Conservation (phyloP, 1,140 invertebrate species). For the Eufriesea mexicana region DNA sequence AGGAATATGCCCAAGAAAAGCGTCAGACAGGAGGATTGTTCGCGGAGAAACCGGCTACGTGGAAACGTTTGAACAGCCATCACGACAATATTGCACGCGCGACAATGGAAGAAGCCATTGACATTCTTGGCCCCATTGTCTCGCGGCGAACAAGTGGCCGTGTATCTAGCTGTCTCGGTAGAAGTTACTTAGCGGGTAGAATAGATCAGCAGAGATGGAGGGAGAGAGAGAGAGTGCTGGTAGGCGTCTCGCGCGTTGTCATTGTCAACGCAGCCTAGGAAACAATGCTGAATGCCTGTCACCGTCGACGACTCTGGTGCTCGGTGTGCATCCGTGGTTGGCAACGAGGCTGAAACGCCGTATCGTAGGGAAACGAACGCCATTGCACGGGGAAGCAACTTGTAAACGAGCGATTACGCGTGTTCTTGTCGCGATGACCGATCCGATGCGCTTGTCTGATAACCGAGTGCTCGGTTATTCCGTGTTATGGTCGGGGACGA, state of each 20-base stretch:
- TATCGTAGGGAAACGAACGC: neutral
- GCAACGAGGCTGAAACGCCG: conserved; percentile 5
- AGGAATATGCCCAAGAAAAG: neutral
- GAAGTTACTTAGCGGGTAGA: conserved; percentile 32
- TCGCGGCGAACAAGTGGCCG: conserved; percentile 35
- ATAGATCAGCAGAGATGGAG: neutral
- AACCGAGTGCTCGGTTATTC: neutral
- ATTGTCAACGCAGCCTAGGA: conserved; percentile 17
- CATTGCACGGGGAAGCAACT: neutral
- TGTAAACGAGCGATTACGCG: conserved; percentile 10
- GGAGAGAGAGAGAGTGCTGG: neutral
- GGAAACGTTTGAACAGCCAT: neutral
- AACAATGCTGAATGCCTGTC: conserved; percentile 41
- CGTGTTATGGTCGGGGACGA: neutral
- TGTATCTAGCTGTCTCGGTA: conserved; percentile 13
- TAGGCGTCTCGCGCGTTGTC: neutral
- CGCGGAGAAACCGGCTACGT: neutral
- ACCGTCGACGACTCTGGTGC: neutral
- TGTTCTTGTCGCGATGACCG: neutral
- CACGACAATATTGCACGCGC: conserved; percentile 9
- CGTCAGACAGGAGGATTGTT: neutral
- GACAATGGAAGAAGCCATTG: conserved; percentile 45
- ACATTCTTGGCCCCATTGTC: conserved; percentile 53
- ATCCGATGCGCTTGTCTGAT: neutral
- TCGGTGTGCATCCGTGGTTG: conserved; percentile 3